phyloP scores from a whole-genome alignment of 2,888 invertebrate species.

The Netelia inedita region DNA sequence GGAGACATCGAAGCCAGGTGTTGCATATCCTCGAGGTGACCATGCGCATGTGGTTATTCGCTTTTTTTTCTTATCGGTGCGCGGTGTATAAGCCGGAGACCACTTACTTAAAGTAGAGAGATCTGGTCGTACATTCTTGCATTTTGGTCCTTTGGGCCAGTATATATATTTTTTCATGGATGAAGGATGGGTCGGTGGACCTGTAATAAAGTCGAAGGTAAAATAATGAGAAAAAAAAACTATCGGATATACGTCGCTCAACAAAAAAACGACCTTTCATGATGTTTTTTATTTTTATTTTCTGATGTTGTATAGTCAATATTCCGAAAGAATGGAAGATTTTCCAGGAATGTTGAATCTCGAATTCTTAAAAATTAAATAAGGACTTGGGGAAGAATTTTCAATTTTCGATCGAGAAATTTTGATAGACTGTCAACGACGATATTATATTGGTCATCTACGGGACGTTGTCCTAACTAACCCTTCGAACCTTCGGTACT shows the following conservation, averaged over 20 bases:
- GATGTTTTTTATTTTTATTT: too few species aligned
- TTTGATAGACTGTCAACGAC: too few species aligned
- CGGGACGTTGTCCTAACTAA: too few species aligned
- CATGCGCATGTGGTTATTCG: slow-evolving; percentile 14
- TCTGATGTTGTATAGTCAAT: too few species aligned
- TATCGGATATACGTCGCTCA: background rate
- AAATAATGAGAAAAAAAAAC: background rate
- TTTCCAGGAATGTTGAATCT: too few species aligned
- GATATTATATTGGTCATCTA: too few species aligned
- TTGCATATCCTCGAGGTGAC: slow-evolving; percentile 51
- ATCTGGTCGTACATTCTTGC: slow-evolving; percentile 33
- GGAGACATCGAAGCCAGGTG: slow-evolving; percentile 51
- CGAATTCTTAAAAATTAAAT: too few species aligned
- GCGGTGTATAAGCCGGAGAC: slow-evolving; percentile 17
- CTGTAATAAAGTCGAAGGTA: slow-evolving; percentile 26
- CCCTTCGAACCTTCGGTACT: too few species aligned
- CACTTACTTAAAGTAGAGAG: slow-evolving; percentile 51
- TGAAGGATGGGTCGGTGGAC: slow-evolving; percentile 2
- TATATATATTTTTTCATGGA: background rate
- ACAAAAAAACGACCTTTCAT: too few species aligned
- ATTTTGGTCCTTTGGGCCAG: background rate
- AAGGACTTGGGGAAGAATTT: too few species aligned
- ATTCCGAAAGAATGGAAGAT: too few species aligned
- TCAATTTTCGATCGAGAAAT: too few species aligned
- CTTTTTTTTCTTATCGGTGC: slow-evolving; percentile 30